Evolutionary conservation across 2,888 invertebrate genomes (phyloP).

Genomic region (Polyommatus iphigenia): DNA sequence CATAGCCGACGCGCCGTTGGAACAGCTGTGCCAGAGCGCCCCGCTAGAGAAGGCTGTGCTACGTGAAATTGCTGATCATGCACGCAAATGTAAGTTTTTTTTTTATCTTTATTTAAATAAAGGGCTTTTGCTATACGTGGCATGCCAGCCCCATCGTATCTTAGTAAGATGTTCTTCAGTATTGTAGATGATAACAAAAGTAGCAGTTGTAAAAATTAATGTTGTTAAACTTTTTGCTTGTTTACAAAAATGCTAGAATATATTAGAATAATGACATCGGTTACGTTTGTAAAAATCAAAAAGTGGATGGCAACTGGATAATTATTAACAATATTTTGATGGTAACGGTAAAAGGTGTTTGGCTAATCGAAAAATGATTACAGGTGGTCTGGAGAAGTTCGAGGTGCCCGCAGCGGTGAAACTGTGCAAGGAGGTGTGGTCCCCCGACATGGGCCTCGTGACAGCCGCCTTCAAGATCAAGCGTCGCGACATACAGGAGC

Average conservation of each 20-base stretch:
- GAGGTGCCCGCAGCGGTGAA: constrained; percentile 95
- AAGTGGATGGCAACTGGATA: constrained; percentile 40
- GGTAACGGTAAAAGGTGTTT: not conserved
- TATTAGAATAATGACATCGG: too few species aligned
- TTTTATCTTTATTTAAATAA: too few species aligned
- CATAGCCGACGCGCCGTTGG: constrained; percentile 79
- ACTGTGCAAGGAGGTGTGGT: constrained; percentile 96
- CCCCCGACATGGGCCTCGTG: constrained; percentile 97
- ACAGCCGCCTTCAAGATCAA: constrained; percentile 99
- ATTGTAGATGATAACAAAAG: not conserved
- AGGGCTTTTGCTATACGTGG: too few species aligned
- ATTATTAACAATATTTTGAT: not conserved
- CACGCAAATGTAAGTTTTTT: constrained; percentile 94
- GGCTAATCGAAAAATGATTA: not conserved
- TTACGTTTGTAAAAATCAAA: too few species aligned
- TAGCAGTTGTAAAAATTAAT: not conserved
- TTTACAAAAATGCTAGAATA: too few species aligned
- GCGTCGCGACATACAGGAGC: constrained; percentile 96
- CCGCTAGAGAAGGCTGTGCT: constrained; percentile 89
- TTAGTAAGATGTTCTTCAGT: constrained; percentile 52
- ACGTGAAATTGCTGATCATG: constrained; percentile 90
- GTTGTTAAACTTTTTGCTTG: too few species aligned
- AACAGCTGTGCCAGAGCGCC: constrained; percentile 87
- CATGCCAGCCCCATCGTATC: too few species aligned
- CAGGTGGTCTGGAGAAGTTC: constrained; percentile 93